Conservation (phyloP, 1,140 invertebrate genomes). For the Paralvinella palmiformis region DNA sequence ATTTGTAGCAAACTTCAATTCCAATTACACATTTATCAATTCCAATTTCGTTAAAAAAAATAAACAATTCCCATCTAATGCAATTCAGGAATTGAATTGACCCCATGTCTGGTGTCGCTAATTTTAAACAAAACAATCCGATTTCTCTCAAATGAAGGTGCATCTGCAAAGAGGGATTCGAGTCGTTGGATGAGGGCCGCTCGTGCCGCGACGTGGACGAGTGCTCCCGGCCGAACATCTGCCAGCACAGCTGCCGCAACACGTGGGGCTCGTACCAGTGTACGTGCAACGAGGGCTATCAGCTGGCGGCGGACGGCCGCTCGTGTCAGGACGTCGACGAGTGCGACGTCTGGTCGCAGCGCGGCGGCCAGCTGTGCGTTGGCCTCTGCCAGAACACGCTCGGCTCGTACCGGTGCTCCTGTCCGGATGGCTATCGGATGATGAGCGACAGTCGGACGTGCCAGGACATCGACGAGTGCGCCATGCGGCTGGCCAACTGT, state of each 20-base stretch:
- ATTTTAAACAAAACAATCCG: too few species aligned
- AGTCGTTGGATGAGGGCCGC: conserved; percentile 51
- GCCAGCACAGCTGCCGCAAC: conserved; percentile 56
- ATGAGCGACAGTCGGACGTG: conserved; percentile 10
- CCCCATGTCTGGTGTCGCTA: too few species aligned
- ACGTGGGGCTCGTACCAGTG: conserved; percentile 85
- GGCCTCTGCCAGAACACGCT: conserved; percentile 80
- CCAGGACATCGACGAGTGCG: conserved; percentile 70
- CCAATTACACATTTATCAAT: too few species aligned
- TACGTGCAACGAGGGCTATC: conserved; percentile 71
- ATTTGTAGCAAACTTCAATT: too few species aligned
- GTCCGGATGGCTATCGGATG: conserved; percentile 72
- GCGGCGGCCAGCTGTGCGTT: conserved; percentile 63
- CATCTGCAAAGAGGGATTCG: conserved; percentile 68
- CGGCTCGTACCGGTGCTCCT: conserved; percentile 78
- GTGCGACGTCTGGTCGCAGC: conserved; percentile 61
- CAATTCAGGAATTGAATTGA: too few species aligned
- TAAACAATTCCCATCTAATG: too few species aligned
- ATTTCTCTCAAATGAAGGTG: too few species aligned
- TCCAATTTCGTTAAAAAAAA: too few species aligned
- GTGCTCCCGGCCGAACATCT: conserved; percentile 41
- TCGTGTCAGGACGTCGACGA: conserved; percentile 72
- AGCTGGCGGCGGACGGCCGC: conserved; percentile 57
- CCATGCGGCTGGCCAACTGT: conserved; percentile 33
- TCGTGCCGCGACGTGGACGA: conserved; percentile 59